phyloP scores from a whole-genome alignment of 2,113 vertebrate species.

The Recurvirostra avosetta region DNA sequence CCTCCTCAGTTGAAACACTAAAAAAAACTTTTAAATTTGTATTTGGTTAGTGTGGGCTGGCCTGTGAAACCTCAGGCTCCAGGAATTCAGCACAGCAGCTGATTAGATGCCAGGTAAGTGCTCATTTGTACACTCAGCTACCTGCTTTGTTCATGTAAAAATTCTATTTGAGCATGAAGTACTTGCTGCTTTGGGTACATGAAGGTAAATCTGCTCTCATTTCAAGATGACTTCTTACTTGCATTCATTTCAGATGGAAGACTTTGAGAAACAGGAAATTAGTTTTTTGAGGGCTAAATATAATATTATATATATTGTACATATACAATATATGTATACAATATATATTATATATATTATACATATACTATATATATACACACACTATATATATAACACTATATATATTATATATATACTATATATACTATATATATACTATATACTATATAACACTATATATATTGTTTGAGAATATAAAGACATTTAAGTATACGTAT shows the following conservation, averaged over 20 bases:
- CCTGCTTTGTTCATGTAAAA: neutral
- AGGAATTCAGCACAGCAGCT: neutral
- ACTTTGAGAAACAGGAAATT: neutral
- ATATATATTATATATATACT: too few species aligned
- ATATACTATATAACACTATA: too few species aligned
- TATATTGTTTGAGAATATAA: constrained; percentile 24
- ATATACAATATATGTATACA: too few species aligned
- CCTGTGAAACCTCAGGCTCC: neutral
- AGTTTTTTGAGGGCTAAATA: neutral
- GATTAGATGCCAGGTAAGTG: neutral
- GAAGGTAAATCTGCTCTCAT: neutral
- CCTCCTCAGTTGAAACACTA: neutral
- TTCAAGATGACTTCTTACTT: neutral
- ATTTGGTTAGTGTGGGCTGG: neutral
- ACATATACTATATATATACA: too few species aligned
- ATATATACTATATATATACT: too few species aligned
- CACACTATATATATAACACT: too few species aligned
- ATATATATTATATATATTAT: too few species aligned
- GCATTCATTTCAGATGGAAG: neutral
- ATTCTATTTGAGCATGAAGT: neutral
- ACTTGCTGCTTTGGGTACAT: neutral
- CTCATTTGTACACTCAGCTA: neutral
- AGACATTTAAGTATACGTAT: neutral
- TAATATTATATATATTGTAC: too few species aligned
- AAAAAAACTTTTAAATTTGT: neutral